Evolutionary conservation across 2,797 vertebrate species (phyloP), one percentile per base, ranked within the genome.

Genomic region (Lithobates pipiens): DNA sequence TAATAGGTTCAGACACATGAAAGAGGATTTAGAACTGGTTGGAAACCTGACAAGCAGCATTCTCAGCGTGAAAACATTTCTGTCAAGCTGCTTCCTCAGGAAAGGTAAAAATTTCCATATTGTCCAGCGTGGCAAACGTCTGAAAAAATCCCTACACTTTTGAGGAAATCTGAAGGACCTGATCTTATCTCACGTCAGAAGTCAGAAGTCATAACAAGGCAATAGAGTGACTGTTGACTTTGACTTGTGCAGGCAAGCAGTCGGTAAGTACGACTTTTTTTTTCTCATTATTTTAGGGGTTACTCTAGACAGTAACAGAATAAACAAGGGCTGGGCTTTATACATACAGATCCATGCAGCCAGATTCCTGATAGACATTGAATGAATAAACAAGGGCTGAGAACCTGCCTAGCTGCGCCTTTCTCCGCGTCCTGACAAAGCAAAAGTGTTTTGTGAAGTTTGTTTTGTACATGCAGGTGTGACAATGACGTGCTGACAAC

Each of bases 31-130:
- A 74, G n/a, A 87, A 87, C 76, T 69, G 42, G 86, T 79, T 84
- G 10, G 32, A 87, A 87, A 87, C 86, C 39, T 68, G 86, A 87
- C 23, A 8, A 84, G 23, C 81, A 44, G 44, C 86, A 87, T 87
- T 87, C 86, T 80, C n/a, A 13, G 61, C 15, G 44, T 27, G 39
- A 9, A 39, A 83, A 61, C 57, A 61, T 69, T 73, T 61, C 76
- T 79, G 70, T 78, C 80, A 83, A 34, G 68, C 61, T 27, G 61
- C 23, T 68, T 9, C 57, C 70, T 75, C 63, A 63, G 63, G 61
- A 80, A 76, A 83, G 1, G 21, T 83, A 76, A 79, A 83, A 44
- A 80, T 29, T 80, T 87, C 63, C 70, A 69, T 80, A 70, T 25
- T 69, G 70, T 87, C 81, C 81, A 84, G 61, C 71, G 76, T 76